A percentile compares a stretch with the other conserved stretches of the same genome.
phyloP scores from a whole-genome alignment of 2,113 vertebrate species.

The Dolichallabes microphthalmus region DNA sequence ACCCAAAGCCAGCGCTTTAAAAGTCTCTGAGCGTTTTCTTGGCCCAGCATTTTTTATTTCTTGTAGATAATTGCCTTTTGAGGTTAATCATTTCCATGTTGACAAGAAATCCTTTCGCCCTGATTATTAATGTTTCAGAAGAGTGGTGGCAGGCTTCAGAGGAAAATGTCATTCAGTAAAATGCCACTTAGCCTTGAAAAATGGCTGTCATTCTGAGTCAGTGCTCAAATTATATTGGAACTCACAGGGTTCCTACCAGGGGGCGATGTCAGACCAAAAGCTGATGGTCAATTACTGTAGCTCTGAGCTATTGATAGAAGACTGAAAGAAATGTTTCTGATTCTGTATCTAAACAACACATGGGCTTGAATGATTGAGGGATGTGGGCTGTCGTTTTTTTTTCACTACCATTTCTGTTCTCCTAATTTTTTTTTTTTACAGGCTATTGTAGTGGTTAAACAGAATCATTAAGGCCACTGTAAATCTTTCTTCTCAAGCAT shows the following conservation, averaged over 20 bases:
- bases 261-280: slow-evolving; percentile 6
- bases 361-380: neutral
- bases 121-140: slow-evolving; percentile 17
- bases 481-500: neutral
- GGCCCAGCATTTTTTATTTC: neutral
- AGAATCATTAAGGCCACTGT: neutral
- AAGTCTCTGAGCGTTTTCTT: neutral
- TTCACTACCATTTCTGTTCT: neutral
- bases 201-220: slow-evolving; percentile 4
- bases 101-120: slow-evolving; percentile 10
- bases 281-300: slow-evolving; percentile 15
- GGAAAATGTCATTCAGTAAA: slow-evolving; percentile 14
- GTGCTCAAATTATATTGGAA: slow-evolving; percentile 18
- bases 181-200: slow-evolving; percentile 10
- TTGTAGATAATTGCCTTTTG: neutral
- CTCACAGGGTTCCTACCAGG: slow-evolving; percentile 1
- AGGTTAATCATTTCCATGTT: slow-evolving; percentile 20
- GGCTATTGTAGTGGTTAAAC: neutral
- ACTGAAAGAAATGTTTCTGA: neutral
- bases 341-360: neutral
- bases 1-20: neutral
- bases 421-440: neutral
- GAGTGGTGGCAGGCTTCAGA: neutral
- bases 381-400: neutral
- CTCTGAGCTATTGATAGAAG: slow-evolving; percentile 7